Evolutionary conservation across 2,888 invertebrate species (phyloP).

Genomic region (Neoascia interrupta): DNA sequence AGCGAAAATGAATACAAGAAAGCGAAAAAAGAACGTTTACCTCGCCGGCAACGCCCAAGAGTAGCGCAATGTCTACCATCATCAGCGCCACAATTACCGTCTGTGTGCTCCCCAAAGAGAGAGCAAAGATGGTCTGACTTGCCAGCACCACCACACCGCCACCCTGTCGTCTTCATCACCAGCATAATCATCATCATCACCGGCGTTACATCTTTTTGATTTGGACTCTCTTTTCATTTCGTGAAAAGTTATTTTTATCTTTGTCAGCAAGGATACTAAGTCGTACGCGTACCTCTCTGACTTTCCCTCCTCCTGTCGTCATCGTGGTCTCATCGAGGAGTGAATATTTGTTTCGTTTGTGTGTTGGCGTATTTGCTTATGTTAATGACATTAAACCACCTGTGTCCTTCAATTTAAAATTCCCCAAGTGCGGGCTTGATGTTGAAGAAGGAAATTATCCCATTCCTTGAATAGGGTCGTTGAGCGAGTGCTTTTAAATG

Average conservation of each 20-base stretch:
- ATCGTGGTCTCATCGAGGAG: not conserved
- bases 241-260: constrained; percentile 32
- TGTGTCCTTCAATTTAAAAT: constrained; percentile 31
- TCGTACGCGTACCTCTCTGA: no score
- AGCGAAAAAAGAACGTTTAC: not conserved
- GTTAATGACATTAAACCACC: constrained; percentile 48
- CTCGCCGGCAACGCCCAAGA: constrained; percentile 3
- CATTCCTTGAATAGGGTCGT: constrained; percentile 1
- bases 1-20: constrained; percentile 9
- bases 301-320: not conserved
- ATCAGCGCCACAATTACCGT: constrained; percentile 38
- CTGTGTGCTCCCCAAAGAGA: not conserved
- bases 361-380: constrained; percentile 25
- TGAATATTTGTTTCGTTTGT: constrained; percentile 1
- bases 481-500: constrained; percentile 21
- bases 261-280: constrained; percentile 15
- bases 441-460: not conserved
- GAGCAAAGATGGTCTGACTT: not conserved
- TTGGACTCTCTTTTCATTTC: constrained; percentile 16
- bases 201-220: constrained; percentile 24
- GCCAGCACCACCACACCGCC: not conserved
- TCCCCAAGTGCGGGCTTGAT: not conserved
- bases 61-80: constrained; percentile 23
- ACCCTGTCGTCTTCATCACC: constrained; percentile 8
- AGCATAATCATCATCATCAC: constrained; percentile 3